A percentile compares a stretch with the other conserved stretches of the same genome.
Evolutionary conservation across 2,113 vertebrate genomes (phyloP).

Genomic region (Gambusia holbrooki): DNA sequence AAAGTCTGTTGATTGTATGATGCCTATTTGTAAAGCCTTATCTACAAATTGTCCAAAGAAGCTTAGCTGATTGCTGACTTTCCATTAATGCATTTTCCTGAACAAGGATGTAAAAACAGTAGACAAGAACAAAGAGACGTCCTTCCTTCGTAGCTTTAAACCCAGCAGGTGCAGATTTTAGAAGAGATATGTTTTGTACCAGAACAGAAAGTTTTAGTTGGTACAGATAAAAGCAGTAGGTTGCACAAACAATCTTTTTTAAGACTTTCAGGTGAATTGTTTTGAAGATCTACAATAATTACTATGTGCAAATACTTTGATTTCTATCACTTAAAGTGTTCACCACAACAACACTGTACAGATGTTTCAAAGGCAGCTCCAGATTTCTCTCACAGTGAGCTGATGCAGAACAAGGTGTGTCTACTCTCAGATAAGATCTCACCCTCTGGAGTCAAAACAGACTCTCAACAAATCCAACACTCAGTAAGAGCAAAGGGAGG

Average conservation of each 20-base stretch:
- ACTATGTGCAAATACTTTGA: conserved; percentile 1
- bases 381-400: conserved; percentile 35
- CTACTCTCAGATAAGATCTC: conserved; percentile 56
- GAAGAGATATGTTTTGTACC: not conserved
- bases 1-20: too few relatives aligned
- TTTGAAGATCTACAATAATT: conserved; percentile 3
- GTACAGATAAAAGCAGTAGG: not conserved
- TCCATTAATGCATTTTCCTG: not conserved
- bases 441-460: conserved; percentile 66
- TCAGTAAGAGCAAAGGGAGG: conserved; percentile 3
- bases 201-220: not conserved
- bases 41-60: too few relatives aligned
- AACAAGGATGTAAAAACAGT: not conserved
- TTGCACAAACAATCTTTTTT: conserved; percentile 2
- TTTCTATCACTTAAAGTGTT: not conserved
- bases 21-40: too few relatives aligned
- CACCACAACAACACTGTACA: not conserved
- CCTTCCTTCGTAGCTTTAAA: not conserved
- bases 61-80: not conserved
- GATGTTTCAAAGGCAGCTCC: conserved; percentile 33
- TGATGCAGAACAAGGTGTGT: conserved; percentile 40
- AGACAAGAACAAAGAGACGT: not conserved
- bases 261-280: not conserved
- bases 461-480: conserved; percentile 18
- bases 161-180: not conserved